Evolutionary conservation across 2,113 vertebrate genomes (phyloP).

Genomic region (Myotis yumanensis): DNA sequence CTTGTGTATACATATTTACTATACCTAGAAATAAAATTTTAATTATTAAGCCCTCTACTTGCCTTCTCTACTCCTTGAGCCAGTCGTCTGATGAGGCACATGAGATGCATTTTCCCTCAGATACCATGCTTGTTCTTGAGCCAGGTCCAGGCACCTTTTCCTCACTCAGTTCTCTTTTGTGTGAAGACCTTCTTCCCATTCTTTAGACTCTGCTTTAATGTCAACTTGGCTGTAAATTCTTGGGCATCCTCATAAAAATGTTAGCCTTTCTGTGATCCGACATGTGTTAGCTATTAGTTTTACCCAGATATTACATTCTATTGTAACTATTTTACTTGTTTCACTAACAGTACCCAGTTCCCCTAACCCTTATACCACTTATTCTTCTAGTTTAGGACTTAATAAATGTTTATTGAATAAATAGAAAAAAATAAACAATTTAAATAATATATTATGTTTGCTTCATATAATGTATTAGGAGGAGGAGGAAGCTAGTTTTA

Average conservation of each 20-base stretch:
- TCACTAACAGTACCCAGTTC: neutral
- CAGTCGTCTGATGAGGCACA: neutral
- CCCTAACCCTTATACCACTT: too few relatives aligned
- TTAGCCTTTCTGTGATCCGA: neutral
- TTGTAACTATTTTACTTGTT: neutral
- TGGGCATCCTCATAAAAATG: neutral
- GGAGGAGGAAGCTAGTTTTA: neutral
- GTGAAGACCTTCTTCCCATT: neutral
- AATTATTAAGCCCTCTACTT: neutral
- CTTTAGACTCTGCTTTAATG: neutral
- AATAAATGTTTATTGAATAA: slow-evolving; percentile 21
- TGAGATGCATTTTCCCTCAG: neutral
- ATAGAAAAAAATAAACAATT: neutral
- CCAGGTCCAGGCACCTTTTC: neutral
- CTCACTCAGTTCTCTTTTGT: neutral
- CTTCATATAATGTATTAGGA: neutral
- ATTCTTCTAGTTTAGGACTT: neutral
- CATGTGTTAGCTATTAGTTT: neutral
- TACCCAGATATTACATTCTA: neutral
- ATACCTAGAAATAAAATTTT: neutral
- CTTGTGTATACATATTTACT: neutral
- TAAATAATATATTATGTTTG: neutral
- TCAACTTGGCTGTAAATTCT: neutral
- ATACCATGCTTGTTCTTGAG: neutral
- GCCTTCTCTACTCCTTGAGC: neutral